These are phyloP conservation scores for Himalopsyche phryganea DNA, from an alignment of 1,140 invertebrate species.

Conservation along the genomic window DNA sequence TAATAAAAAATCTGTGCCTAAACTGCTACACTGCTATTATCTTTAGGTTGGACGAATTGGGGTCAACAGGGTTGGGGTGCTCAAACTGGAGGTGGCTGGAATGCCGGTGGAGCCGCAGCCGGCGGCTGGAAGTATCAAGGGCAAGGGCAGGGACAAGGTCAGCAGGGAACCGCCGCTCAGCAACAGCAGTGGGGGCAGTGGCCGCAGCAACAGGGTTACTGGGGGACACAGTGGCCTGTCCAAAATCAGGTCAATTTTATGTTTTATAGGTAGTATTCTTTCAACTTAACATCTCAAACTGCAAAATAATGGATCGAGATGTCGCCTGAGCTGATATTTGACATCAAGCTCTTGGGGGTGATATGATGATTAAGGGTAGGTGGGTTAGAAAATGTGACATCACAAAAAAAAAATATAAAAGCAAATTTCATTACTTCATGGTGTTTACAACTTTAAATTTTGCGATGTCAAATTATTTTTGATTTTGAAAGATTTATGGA, in stretches of 20 bases:
- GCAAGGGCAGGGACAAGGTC: neutral
- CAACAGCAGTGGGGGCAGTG: constrained; percentile 8
- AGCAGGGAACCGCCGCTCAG: neutral
- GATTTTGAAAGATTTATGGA: too few relatives aligned
- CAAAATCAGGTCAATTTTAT: constrained; percentile 7
- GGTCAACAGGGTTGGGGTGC: constrained; percentile 2
- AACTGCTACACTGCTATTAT: too few relatives aligned
- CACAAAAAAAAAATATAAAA: too few relatives aligned
- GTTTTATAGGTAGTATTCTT: neutral
- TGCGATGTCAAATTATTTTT: too few relatives aligned
- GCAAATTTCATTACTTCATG: too few relatives aligned
- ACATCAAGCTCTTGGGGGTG: too few relatives aligned
- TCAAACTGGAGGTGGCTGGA: neutral
- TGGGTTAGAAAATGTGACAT: too few relatives aligned
- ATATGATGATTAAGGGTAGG: too few relatives aligned
- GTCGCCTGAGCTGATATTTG: too few relatives aligned
- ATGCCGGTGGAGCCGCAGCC: neutral
- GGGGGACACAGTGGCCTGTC: constrained; percentile 13
- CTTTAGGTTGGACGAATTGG: constrained; percentile 11
- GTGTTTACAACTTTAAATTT: too few relatives aligned
- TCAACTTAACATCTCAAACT: neutral
- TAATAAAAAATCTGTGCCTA: too few relatives aligned
- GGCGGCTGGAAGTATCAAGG: neutral
- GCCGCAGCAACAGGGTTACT: constrained; percentile 14
- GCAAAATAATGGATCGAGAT: too few relatives aligned